Percentiles rank a stretch among this genome's conserved stretches.
Evolutionary conservation across 2,113 vertebrate species (phyloP).

Genomic region (Aphyosemion australe): DNA sequence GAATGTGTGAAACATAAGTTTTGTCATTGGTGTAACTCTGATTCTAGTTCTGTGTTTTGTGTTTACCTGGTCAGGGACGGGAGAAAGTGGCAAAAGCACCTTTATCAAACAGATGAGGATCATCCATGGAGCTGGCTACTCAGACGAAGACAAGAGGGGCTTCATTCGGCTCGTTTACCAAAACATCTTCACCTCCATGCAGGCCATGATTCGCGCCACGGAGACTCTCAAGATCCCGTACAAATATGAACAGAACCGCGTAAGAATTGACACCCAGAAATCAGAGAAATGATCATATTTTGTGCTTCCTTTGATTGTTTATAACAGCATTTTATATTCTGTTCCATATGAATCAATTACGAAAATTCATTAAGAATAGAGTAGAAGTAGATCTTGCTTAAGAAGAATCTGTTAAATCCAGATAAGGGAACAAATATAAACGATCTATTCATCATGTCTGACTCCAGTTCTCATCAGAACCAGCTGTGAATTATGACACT

Average conservation of each 20-base stretch:
- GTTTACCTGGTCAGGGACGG: conserved; percentile 77
- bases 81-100: conserved; percentile 92
- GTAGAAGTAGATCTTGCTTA: too few species aligned
- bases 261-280: conserved; percentile 45
- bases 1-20: neutral
- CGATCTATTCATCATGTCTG: too few species aligned
- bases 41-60: neutral
- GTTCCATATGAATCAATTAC: too few species aligned
- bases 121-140: conserved; percentile 88
- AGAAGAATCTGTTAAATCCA: too few species aligned
- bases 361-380: too few species aligned
- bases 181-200: conserved; percentile 88
- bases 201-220: conserved; percentile 86
- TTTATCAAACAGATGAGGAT: conserved; percentile 96
- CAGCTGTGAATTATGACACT: too few species aligned
- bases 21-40: neutral
- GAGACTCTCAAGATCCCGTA: conserved; percentile 86
- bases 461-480: too few species aligned
- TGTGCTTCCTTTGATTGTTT: neutral
- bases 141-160: conserved; percentile 85
- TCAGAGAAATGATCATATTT: too few species aligned
- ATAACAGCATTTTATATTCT: neutral
- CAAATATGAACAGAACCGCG: conserved; percentile 83
- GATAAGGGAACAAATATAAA: neutral
- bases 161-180: conserved; percentile 88